These are phyloP conservation scores for Lamprologus sp. DNA, from an alignment of 2,113 vertebrate genomes.

Conservation along the genomic window DNA sequence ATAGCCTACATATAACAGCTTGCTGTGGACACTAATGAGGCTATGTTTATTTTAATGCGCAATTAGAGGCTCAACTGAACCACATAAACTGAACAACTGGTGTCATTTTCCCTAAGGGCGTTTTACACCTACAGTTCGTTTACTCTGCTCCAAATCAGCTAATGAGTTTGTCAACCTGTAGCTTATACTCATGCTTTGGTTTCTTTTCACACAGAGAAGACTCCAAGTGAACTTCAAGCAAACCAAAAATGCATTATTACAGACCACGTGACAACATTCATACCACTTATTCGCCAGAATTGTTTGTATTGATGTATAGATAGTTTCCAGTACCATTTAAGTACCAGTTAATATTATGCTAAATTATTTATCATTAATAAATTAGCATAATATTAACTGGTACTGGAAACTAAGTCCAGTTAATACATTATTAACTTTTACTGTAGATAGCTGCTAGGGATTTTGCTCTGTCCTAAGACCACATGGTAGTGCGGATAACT, in stretches of 20 bases:
- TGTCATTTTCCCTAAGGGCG: background rate
- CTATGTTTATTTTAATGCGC: background rate
- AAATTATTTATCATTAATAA: background rate
- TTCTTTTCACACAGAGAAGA: background rate
- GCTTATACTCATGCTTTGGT: background rate
- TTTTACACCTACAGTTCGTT: background rate
- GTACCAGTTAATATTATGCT: background rate
- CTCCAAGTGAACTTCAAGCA: background rate
- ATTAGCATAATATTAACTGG: too few species aligned
- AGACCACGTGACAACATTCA: background rate
- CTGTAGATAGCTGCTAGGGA: background rate
- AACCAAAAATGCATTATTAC: background rate
- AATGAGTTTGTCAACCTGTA: background rate
- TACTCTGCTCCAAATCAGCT: background rate
- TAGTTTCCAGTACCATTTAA: background rate
- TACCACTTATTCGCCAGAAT: background rate
- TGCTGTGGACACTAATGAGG: background rate
- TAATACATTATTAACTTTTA: background rate
- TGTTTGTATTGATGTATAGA: background rate
- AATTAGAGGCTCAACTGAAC: background rate
- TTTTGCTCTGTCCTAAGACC: background rate
- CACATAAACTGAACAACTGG: background rate
- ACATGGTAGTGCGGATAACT: background rate
- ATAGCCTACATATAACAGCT: background rate
- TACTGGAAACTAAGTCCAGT: background rate